Evolutionary conservation across 2,113 vertebrate species (phyloP), one percentile per base, ranked within the genome.

Genomic region (Lonchura striata): DNA sequence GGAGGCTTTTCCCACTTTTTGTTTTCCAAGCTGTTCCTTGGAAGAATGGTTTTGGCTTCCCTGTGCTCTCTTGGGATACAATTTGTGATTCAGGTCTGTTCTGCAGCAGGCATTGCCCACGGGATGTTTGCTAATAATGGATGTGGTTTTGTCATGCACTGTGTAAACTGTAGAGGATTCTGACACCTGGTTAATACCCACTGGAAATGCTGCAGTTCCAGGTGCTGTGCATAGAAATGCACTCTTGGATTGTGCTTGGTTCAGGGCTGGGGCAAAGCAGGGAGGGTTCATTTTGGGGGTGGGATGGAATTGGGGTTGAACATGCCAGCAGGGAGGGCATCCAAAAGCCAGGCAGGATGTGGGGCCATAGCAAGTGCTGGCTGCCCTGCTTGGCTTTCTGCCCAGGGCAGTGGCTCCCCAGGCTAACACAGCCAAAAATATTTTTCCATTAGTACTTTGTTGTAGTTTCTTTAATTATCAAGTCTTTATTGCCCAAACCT

Each of bases 401-500:
- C 75, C 60, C 6, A 7, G 47, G 33, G 31, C 71, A 42, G 18
- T 10, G 1, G 23, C 13, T 28, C 33, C 37, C 24, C 23, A 10
- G 56, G 27, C 49, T 74, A 52, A 74, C 56, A 13, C 3, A 4
- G 47, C 42, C 70, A 75, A 68, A 94, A 81, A 25, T 30, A 63
- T 22, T 65, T 93, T 74, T 77, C 64, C 44, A 66, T 23, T 54
- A 47, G 37, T 75, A 25, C 54, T 71, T 86, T 52, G 35, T 54
- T 80, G 33, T 15, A 0, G 2, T 74, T 79, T 84, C 41, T 86
- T 81, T 78, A 60, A 79, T 96, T 93, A 71, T 79, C 59, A 19
- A 95, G 78, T 71, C 60, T 95, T 90, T 86, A 49, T 56, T 96
- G 94, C 61, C 74, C 91, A 88, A 95, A 92, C 64, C 17, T 60